Evolutionary conservation across 2,113 vertebrate genomes (phyloP), one percentile per base, ranked within the genome.

Genomic region (Neotragus pygmaeus): DNA sequence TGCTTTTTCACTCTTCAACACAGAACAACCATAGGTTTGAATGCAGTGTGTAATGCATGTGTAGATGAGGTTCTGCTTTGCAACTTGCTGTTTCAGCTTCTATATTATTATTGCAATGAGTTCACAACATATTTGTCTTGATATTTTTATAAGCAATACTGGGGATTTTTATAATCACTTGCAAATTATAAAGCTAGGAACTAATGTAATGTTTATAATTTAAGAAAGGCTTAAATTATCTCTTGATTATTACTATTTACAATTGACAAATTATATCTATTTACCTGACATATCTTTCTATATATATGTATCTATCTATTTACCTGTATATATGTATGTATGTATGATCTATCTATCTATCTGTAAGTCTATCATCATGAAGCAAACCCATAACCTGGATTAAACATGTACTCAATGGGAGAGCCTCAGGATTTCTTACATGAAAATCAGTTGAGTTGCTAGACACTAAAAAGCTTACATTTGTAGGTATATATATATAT

Each of bases 1-100:
- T 6, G 5, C 43, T 88, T 98, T 98, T 97, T 97, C 75, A 78
- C 94, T 97, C 92, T 93, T 85, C 60, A 97, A 13, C 45, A 85
- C 83, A 8, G 93, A 94, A 66, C 53, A 90, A 21, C 11, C 57
- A 89, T 30, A 96, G 33, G 25, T n/a, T 51, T 92, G 84, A 98
- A 97, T 96, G 94, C 97, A 98, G 92, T 62, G 27, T 45, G 81
- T 87, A 87, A 96, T 75, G 36, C 95, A 96, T 86, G 39, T 13
- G 53, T 84, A 43, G 47, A 47, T 75, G 73, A 96, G 81, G 45
- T 45, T 53, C 16, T 91, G 6, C 2, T 12, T n/a, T 55, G 27
- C 49, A 28, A n/a, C 78, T 1, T 5, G 91, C 84, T 45, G 1
- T 75, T 90, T 84, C 85, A 58, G 86, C 47, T 55, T 93, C 90